Base-by-base conservation (phyloP, 2,888 invertebrate genomes). In the Kuschelorhynchus macadamiae region DNA sequence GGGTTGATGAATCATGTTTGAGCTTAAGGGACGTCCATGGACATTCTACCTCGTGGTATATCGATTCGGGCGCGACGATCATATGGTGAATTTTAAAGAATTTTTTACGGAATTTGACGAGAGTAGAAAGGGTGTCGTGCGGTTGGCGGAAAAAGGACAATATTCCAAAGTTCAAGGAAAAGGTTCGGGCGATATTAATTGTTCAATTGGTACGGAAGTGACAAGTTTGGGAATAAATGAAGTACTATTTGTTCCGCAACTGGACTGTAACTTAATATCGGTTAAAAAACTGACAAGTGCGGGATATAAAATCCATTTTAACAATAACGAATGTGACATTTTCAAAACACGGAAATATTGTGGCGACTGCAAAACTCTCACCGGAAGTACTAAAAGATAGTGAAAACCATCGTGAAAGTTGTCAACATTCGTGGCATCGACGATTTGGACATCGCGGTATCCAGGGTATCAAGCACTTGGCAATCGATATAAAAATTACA, bases 381-480 rank as follows among this genome's bases (percentile, higher is more conserved):
- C 36, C 36, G 11, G 36, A 21, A 25, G 47, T 25, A 21, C 12
- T 47, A n/a, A 47, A 25, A 12, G 21, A 8, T 47, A 25, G 17
- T 20, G 47, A 47, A 21, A 9, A 8, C 8, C 21, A 47, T 47
- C 8, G 11, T 17, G 14, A 14, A 42, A 42, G 16, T 16, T 42
- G 47, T 20, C 47, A 47, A 47, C 25, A 25, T 20, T 20, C 47
- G 17, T 47, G 20, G 20, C 25, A 47, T 21, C 47, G 47, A 47
- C 21, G 11, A 8, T 47, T 25, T 21, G 47, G 21, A 47, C 47
- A 47, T 21, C 47, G 18, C 4, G 21, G 17, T n/a, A 47, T 47
- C 11, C 21, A 47, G 20, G 18, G 21, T 16, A 25, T 47, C 12
- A 47, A 47, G 17, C 20, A 47, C 18, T 21, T 47, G 42, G 42